These are phyloP conservation scores for Periplaneta americana DNA, from an alignment of 1,140 invertebrate species.

Conservation along the genomic window DNA sequence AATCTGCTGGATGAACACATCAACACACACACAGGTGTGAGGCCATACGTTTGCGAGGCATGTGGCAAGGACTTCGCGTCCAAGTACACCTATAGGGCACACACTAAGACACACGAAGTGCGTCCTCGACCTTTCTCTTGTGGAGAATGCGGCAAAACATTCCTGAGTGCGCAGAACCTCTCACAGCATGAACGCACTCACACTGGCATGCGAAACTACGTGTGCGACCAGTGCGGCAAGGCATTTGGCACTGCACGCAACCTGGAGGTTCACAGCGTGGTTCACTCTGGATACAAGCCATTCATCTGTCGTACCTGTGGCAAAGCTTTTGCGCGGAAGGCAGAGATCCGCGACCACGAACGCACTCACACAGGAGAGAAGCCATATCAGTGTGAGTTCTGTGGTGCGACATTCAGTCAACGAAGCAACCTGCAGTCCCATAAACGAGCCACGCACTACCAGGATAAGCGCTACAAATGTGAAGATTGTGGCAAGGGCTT, in stretches of 20 bases:
- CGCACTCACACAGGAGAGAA: constrained; percentile 82
- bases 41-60: constrained; percentile 57
- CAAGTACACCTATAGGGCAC: constrained; percentile 69
- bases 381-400: constrained; percentile 75
- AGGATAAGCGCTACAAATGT: constrained; percentile 68
- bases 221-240: constrained; percentile 65
- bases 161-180: constrained; percentile 68
- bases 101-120: constrained; percentile 65
- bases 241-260: constrained; percentile 69
- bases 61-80: constrained; percentile 71
- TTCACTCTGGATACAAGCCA: constrained; percentile 65
- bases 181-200: constrained; percentile 67
- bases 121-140: constrained; percentile 63
- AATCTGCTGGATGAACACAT: constrained; percentile 63
- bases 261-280: constrained; percentile 65
- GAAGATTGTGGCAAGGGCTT: constrained; percentile 64
- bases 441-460: constrained; percentile 68
- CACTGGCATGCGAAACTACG: constrained; percentile 58
- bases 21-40: constrained; percentile 59
- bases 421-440: constrained; percentile 75
- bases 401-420: constrained; percentile 70
- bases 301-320: constrained; percentile 62
- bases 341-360: constrained; percentile 72
- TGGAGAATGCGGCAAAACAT: constrained; percentile 60
- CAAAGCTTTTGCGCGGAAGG: constrained; percentile 67